These are phyloP conservation scores for Himalopsyche anomala DNA, from an alignment of 2,888 invertebrate genomes.

Conservation along the genomic window DNA sequence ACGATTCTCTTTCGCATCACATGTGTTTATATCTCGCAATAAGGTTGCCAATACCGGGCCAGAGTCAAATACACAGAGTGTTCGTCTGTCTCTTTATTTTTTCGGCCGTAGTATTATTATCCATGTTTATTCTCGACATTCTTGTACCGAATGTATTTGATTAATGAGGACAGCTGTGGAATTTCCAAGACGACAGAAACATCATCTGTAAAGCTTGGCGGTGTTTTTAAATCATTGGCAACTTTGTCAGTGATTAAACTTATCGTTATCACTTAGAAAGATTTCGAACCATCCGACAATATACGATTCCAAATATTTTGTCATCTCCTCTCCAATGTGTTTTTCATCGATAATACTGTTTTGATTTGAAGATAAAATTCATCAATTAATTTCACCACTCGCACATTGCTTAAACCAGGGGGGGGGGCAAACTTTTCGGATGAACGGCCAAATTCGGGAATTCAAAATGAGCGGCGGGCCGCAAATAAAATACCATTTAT, in stretches of 20 bases:
- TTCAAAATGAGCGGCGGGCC: too few species aligned
- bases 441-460: too few species aligned
- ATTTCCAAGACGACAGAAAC: not conserved
- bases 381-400: too few species aligned
- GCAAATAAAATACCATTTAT: too few species aligned
- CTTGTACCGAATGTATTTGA: conserved; percentile 9
- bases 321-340: too few species aligned
- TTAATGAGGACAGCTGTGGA: conserved; percentile 24
- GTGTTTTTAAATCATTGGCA: not conserved
- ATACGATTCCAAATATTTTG: not conserved
- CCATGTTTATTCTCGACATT: not conserved
- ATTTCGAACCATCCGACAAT: not conserved
- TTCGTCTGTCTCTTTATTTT: conserved; percentile 6
- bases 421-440: too few species aligned
- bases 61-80: not conserved
- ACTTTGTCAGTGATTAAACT: conserved; percentile 2
- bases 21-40: not conserved
- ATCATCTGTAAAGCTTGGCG: conserved; percentile 23
- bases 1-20: conserved; percentile 7
- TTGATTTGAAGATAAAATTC: too few species aligned
- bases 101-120: not conserved
- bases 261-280: not conserved
- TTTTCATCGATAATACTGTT: too few species aligned
- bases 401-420: too few species aligned
- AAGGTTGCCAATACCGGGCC: conserved; percentile 1